A percentile compares a stretch with the other conserved stretches of the same genome.
Conservation (phyloP, 2,113 vertebrate species). For the Phyllostomus hastatus region DNA sequence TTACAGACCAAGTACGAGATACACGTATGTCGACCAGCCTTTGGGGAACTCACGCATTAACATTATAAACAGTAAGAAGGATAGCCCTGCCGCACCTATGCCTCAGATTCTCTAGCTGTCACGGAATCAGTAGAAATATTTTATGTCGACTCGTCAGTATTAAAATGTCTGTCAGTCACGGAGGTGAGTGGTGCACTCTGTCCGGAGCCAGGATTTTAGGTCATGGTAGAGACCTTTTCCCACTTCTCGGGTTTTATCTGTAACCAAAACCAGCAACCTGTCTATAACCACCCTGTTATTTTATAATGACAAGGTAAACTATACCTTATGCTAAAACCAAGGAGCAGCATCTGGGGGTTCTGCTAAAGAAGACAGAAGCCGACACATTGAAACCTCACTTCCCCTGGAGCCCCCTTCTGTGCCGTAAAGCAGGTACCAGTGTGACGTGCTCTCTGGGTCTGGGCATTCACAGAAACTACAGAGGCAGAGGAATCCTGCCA, state of each 20-base stretch:
- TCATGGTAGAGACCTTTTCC: not conserved
- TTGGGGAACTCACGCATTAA: not conserved
- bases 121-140: not conserved
- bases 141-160: not conserved
- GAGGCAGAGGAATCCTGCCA: not conserved
- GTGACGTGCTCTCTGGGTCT: not conserved
- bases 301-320: conserved; percentile 34
- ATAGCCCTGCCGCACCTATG: not conserved
- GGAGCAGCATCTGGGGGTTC: not conserved
- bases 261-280: conserved; percentile 42
- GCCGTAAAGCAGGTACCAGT: not conserved
- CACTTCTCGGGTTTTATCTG: conserved; percentile 47
- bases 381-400: conserved; percentile 3
- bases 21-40: not conserved
- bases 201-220: conserved; percentile 6
- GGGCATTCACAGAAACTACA: not conserved
- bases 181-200: not conserved
- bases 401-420: not conserved
- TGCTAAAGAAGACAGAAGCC: not conserved
- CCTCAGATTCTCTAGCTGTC: not conserved
- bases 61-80: not conserved
- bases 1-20: not conserved
- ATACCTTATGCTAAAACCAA: conserved; percentile 35
- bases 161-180: not conserved
- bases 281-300: conserved; percentile 27